phyloP scores from a whole-genome alignment of 37 sponge, comb jelly and placozoan genomes.

The Cladorhizidae sp. region DNA sequence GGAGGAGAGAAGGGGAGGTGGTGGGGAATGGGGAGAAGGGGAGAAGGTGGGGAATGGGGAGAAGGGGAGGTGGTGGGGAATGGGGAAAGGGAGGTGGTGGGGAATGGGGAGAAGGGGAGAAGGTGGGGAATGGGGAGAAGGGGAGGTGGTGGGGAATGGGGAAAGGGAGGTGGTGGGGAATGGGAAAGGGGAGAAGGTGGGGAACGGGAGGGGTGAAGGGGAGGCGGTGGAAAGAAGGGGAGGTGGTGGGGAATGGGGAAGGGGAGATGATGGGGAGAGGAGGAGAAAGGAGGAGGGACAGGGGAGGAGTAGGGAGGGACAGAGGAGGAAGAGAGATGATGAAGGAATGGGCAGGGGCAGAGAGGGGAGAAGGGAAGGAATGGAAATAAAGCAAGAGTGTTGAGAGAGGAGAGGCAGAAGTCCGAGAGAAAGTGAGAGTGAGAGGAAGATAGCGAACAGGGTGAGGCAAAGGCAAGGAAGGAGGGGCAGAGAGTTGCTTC shows the following conservation, averaged over 20 bases:
- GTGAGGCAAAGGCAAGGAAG: too few relatives aligned
- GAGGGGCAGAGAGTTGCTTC: too few relatives aligned
- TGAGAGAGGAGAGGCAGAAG: not conserved
- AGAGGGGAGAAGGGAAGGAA: not conserved
- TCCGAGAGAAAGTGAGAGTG: not conserved
- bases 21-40: not conserved
- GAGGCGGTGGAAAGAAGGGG: not conserved
- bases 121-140: not conserved
- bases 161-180: not conserved
- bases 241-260: not conserved
- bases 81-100: not conserved
- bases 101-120: not conserved
- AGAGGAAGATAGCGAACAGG: not conserved
- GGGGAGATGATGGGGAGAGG: not conserved
- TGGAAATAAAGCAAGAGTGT: not conserved
- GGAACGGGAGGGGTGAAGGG: not conserved
- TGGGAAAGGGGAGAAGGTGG: not conserved
- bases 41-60: too few relatives aligned
- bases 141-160: not conserved
- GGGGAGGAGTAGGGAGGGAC: not conserved
- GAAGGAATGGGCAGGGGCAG: not conserved
- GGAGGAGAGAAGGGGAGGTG: not conserved
- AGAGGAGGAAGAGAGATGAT: not conserved
- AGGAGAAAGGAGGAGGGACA: not conserved
- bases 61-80: not conserved